Base-by-base conservation (phyloP, 2,797 vertebrate genomes). In the Salarias fasciatus region DNA sequence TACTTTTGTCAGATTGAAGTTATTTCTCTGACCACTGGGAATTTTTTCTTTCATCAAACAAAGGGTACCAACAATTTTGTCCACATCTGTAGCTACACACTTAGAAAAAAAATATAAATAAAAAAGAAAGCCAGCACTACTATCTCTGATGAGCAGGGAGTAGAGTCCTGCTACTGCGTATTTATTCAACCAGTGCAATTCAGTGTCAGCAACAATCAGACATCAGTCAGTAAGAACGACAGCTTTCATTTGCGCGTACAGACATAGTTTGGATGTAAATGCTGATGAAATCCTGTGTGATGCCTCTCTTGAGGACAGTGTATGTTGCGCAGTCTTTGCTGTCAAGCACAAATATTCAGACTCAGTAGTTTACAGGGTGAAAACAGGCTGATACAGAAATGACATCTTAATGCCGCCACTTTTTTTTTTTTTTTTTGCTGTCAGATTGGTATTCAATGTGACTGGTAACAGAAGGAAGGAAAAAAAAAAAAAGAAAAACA, bases 131-230 rank as follows among this genome's bases (percentile, higher is more conserved):
- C 35, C 2, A 37, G n/a, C 11, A 2, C 36, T 49, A 10, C 12
- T 36, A 67, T 69, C 28, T 65, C 77, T 71, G 51, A 64, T 18
- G 45, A 82, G 70, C 80, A 75, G 63, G 6, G 53, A 69, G 61
- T 40, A 12, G 51, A 46, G 45, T 38, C 51, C 31, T 28, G 9
- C 78, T 71, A 72, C 71, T 55, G 70, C 50, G 50, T 60, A 45
- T 91, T 90, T 89, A 89, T 89, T 91, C 69, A 79, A 52, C 45
- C 29, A 86, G 84, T 86, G 84, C 83, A 87, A 83, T 84, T 85
- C 72, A 88, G 83, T 69, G 77, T 69, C 52, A 43, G 69, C 86
- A 69, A 84, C 70, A 76, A 86, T 79, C 78, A 85, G 84, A 83
- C 86, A 82, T 83, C 44, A 65, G 67, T 80, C 64, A 68, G 53